These are phyloP conservation scores for Ectemnius cavifrons DNA, from an alignment of 2,888 invertebrate species.

Conservation along the genomic window DNA sequence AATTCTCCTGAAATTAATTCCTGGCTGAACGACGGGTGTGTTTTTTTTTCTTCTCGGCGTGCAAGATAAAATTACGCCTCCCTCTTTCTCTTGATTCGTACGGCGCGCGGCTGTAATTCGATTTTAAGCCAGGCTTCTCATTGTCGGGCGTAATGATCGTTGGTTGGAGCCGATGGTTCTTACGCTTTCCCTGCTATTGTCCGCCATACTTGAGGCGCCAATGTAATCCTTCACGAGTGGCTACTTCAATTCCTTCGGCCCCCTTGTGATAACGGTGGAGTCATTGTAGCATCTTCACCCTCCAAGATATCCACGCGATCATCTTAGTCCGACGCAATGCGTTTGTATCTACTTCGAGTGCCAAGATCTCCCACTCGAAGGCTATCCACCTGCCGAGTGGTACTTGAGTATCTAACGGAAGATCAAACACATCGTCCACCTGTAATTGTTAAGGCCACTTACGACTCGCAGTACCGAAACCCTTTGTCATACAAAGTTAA, in stretches of 20 bases:
- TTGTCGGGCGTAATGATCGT: not conserved
- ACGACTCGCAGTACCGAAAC: too few relatives aligned
- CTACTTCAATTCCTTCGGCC: constrained; percentile 27
- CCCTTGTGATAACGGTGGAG: constrained; percentile 8
- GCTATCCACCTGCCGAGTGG: constrained; percentile 34
- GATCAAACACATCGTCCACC: constrained; percentile 1
- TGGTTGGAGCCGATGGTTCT: not conserved
- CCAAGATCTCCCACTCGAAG: constrained; percentile 48
- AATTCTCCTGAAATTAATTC: not conserved
- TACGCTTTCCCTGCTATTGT: not conserved
- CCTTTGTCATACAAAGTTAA: too few relatives aligned
- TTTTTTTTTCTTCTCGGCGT: not conserved
- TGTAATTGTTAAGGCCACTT: too few relatives aligned
- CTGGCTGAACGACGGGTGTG: not conserved
- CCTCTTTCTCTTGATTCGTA: too few relatives aligned
- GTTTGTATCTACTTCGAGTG: constrained; percentile 42
- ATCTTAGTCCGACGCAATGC: constrained; percentile 28
- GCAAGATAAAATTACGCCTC: not conserved
- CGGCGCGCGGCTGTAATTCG: not conserved
- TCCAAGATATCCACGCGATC: constrained; percentile 19
- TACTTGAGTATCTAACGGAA: constrained; percentile 10
- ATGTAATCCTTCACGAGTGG: constrained; percentile 42
- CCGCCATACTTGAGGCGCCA: constrained; percentile 13
- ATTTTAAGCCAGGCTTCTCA: not conserved
- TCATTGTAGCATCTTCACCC: constrained; percentile 31